phyloP scores from a whole-genome alignment of 2,113 vertebrate species.

The Tragelaphus buxtoni region DNA sequence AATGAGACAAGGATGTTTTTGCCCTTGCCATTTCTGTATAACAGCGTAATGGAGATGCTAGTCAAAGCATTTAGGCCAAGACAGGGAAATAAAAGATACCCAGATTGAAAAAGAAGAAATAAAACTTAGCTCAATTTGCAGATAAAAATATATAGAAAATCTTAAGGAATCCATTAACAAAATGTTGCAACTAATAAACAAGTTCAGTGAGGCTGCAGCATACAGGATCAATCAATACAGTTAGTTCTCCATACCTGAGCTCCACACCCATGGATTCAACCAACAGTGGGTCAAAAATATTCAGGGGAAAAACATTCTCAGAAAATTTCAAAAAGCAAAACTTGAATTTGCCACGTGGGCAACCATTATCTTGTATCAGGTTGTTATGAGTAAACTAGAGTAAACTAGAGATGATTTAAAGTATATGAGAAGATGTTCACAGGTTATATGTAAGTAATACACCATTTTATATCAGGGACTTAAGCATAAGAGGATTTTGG shows the following conservation, averaged over 20 bases:
- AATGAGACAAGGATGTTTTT: too few relatives aligned
- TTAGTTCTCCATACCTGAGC: background rate
- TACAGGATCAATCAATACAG: background rate
- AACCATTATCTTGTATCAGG: background rate
- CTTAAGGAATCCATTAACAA: background rate
- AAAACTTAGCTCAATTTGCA: background rate
- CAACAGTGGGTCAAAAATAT: background rate
- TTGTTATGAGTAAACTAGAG: background rate
- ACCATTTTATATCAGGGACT: background rate
- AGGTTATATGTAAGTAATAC: background rate
- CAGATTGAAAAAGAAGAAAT: background rate
- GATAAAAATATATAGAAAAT: background rate
- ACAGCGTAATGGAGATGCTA: background rate
- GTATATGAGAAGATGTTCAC: background rate
- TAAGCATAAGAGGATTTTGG: background rate
- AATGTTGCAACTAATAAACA: background rate
- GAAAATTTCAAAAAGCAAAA: background rate
- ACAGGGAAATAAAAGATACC: background rate
- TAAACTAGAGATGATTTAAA: background rate
- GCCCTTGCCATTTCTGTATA: background rate
- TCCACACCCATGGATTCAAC: background rate
- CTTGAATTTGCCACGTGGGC: background rate
- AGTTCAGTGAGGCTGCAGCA: background rate
- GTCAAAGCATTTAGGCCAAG: background rate
- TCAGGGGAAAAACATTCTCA: background rate